Percentiles rank a stretch among this genome's conserved stretches.
Evolutionary conservation across 2,797 vertebrate species (phyloP).

Genomic region (Propithecus perrieri): DNA sequence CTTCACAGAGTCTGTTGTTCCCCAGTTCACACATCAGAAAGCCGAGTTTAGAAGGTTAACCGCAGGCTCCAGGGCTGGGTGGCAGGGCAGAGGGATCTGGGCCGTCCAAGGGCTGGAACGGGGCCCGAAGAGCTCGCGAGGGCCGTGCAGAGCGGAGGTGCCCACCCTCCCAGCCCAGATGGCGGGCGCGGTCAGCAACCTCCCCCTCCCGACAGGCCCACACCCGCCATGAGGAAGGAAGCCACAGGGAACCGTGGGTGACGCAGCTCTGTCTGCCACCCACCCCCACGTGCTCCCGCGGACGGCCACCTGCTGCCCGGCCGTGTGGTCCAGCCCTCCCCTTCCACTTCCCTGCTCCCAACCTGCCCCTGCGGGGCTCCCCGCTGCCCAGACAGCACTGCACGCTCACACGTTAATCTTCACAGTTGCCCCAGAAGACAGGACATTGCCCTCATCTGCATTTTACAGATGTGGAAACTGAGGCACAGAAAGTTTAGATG

Average conservation of each 20-base stretch:
- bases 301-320: background rate
- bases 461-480: background rate
- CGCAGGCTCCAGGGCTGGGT: background rate
- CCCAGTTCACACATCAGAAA: background rate
- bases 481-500: background rate
- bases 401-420: background rate
- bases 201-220: background rate
- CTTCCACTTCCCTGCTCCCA: background rate
- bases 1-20: background rate
- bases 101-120: background rate
- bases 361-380: background rate
- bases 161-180: background rate
- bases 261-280: background rate
- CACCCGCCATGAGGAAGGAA: background rate
- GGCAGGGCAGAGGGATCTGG: accelerated
- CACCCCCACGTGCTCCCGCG: accelerated
- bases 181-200: accelerated
- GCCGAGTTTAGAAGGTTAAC: background rate
- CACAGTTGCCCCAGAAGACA: background rate
- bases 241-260: background rate
- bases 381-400: background rate
- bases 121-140: background rate
- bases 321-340: no score
- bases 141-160: accelerated
- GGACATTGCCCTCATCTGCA: background rate